These are phyloP conservation scores for Drosophila auraria DNA, from an alignment of 1,140 invertebrate genomes.

Conservation along the genomic window DNA sequence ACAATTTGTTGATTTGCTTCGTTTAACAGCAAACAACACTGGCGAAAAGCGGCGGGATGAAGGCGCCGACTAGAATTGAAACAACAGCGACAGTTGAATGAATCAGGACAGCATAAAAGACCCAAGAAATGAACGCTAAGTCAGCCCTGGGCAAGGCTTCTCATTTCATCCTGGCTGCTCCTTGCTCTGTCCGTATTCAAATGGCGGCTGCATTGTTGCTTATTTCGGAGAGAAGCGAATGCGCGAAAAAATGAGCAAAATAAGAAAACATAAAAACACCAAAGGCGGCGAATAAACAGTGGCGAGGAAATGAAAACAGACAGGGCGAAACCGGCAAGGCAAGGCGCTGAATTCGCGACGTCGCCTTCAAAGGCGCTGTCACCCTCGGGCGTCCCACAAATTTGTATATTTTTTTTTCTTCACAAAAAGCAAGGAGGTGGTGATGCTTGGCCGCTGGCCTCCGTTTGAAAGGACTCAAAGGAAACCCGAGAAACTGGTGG, in stretches of 20 bases:
- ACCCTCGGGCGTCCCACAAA: slow-evolving; percentile 49
- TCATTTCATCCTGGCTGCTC: slow-evolving; percentile 20
- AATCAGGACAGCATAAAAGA: slow-evolving; percentile 61
- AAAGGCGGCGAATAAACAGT: slow-evolving; percentile 41
- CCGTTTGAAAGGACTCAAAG: slow-evolving; percentile 12
- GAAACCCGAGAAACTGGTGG: background rate
- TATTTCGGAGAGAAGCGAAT: slow-evolving; percentile 28
- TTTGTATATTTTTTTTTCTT: slow-evolving; percentile 21
- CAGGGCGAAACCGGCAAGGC: slow-evolving; percentile 54
- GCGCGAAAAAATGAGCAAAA: slow-evolving; percentile 48
- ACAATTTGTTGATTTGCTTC: slow-evolving; percentile 84
- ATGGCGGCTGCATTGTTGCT: slow-evolving; percentile 62
- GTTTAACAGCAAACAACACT: slow-evolving; percentile 81
- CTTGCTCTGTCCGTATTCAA: slow-evolving; percentile 52
- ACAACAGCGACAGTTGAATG: slow-evolving; percentile 63
- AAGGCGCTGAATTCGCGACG: slow-evolving; percentile 67
- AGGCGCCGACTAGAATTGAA: slow-evolving; percentile 56
- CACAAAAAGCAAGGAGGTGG: slow-evolving; percentile 30
- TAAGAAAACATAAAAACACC: slow-evolving; percentile 48
- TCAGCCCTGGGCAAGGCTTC: slow-evolving; percentile 38
- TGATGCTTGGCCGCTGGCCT: slow-evolving; percentile 41
- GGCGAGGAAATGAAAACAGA: slow-evolving; percentile 53
- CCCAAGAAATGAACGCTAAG: slow-evolving; percentile 40
- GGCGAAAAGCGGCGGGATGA: slow-evolving; percentile 24
- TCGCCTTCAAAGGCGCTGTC: slow-evolving; percentile 63